phyloP scores from a whole-genome alignment of 2,888 invertebrate genomes.

The Eucriotettix oculatus region DNA sequence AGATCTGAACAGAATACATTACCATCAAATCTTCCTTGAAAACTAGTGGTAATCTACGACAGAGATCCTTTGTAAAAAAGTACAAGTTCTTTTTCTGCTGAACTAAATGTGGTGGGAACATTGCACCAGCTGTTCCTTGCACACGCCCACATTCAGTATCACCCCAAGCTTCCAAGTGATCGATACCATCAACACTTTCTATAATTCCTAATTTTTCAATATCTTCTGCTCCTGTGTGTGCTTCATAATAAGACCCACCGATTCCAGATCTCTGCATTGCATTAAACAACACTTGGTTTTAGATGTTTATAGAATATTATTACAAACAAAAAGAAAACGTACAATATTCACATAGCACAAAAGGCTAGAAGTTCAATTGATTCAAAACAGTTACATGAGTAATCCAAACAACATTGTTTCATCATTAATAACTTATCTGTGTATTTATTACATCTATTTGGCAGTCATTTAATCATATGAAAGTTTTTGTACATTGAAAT shows the following conservation, averaged over 20 bases:
- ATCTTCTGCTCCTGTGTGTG: constrained; percentile 49
- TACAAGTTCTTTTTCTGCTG: constrained; percentile 22
- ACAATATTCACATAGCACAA: too few species aligned
- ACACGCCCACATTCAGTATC: constrained; percentile 53
- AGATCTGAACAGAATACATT: too few species aligned
- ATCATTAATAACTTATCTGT: too few species aligned
- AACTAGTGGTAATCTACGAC: constrained; percentile 44
- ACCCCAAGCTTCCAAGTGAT: constrained; percentile 40
- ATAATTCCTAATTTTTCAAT: constrained; percentile 45
- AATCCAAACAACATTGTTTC: too few species aligned
- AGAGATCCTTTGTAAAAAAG: constrained; percentile 53
- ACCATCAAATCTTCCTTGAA: constrained; percentile 22
- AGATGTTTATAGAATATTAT: too few species aligned
- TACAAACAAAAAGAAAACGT: too few species aligned
- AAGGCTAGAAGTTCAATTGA: too few species aligned
- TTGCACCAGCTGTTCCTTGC: constrained; percentile 53
- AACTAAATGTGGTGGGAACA: constrained; percentile 48
- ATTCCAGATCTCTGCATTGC: constrained; percentile 45
- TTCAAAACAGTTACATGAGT: too few species aligned
- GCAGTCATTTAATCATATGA: too few species aligned
- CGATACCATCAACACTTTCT: constrained; percentile 41
- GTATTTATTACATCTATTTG: too few species aligned
- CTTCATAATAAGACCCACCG: constrained; percentile 42
- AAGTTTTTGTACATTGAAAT: too few species aligned
- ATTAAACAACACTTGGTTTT: not conserved